Conservation (phyloP, 2,888 invertebrate species). For the Amblyteles armatorius region DNA sequence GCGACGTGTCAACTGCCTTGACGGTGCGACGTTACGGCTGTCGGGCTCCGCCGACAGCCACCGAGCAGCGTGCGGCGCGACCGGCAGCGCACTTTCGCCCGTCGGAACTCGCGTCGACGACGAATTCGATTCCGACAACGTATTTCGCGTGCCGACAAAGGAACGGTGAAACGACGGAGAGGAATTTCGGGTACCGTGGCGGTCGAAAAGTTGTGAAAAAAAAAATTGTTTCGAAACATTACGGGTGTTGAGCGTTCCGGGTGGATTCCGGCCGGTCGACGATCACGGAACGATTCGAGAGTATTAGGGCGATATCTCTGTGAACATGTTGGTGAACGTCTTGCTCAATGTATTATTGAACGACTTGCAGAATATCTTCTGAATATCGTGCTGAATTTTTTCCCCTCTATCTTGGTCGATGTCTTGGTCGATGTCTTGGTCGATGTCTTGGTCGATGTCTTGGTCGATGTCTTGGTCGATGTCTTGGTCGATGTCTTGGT, state of each 20-base stretch:
- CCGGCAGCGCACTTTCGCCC: conserved; percentile 28
- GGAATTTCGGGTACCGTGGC: not conserved
- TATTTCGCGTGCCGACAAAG: conserved; percentile 23
- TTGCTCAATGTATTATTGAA: too few species aligned
- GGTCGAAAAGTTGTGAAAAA: not conserved
- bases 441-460: not conserved
- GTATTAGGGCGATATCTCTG: too few species aligned
- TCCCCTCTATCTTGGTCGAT: not conserved
- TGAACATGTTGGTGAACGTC: too few species aligned
- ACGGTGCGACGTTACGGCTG: conserved; percentile 77
- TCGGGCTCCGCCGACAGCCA: conserved; percentile 26
- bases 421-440: too few species aligned
- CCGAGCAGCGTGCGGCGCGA: not conserved
- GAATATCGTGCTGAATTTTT: too few species aligned
- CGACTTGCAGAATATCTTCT: too few species aligned
- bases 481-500: not conserved
- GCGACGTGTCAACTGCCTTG: conserved; percentile 83
- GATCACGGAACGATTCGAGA: too few species aligned
- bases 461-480: not conserved
- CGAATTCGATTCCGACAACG: conserved; percentile 71
- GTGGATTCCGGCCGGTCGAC: too few species aligned
- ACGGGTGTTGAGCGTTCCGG: too few species aligned
- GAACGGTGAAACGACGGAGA: conserved; percentile 19
- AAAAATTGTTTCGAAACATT: not conserved
- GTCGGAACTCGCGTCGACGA: conserved; percentile 38